Evolutionary conservation across 2,888 invertebrate species (phyloP), one percentile per base, ranked within the genome.

Genomic region (Drosophila nr. fundita): DNA sequence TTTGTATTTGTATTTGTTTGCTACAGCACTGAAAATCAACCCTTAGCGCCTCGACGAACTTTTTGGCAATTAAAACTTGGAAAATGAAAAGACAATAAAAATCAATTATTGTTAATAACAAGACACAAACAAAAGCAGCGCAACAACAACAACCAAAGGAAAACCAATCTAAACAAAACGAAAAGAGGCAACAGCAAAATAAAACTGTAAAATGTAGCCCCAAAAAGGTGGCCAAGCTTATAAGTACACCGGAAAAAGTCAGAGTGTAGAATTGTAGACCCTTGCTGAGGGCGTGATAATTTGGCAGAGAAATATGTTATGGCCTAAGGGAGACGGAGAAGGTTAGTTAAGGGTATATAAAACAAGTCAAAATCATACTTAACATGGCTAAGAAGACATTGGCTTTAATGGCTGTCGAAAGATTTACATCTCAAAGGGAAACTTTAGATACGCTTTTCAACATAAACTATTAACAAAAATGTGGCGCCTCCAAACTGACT

Each of bases 81-180:
- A 32, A 78, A 80, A 78, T 74, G 65, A 68, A 83, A 78, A 76
- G 81, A 87, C 89, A 87, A 88, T 90, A 82, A 83, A 85, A 82
- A 90, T 90, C 90, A 90, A 90, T 87, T 90, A 89, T 87, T 87
- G 76, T 81, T 79, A 79, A 87, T 81, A 78, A 75, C 42, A 61
- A 67, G 65, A 65, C 61, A 27, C 10, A 18, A 49, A 18, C 1
- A 27, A 49, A 27, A 21, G 30, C 54, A n/a, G 32, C 45, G 7
- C 7, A 7, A 21, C 45, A 45, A 21, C 45, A 45, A 21, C 21
- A 13, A 21, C 21, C 38, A 27, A 27, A 40, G 27, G 13, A 53
- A 48, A 21, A 11, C 27, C 18, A 42, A 21, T 13, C 10, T 8
- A 15, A 48, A 15, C 32, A 58, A 30, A 68, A 67, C 50, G 42